Conservation (phyloP, 2,797 vertebrate genomes). For the Champsocephalus gunnari region DNA sequence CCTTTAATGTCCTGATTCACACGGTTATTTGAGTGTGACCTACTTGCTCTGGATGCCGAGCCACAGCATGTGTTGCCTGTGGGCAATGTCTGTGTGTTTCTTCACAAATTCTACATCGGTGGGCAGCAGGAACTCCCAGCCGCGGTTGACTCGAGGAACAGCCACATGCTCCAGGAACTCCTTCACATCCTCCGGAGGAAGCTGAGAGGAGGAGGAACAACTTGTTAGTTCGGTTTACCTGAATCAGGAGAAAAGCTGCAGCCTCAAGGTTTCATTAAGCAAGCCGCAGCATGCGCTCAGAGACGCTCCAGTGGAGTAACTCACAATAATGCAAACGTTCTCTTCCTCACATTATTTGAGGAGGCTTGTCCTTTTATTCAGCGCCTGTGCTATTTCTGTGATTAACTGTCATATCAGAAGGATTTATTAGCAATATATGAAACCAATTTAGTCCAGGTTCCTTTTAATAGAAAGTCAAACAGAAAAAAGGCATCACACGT, state of each 20-base stretch:
- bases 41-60: constrained; percentile 98
- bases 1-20: background rate
- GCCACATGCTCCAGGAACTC: constrained; percentile 98
- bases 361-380: no score
- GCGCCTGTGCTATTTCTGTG: background rate
- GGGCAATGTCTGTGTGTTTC: constrained; percentile 96
- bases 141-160: constrained; percentile 91
- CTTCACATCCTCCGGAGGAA: constrained; percentile 97
- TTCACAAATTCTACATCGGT: constrained; percentile 92
- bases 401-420: background rate
- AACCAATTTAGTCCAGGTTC: background rate
- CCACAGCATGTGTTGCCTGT: constrained; percentile 98
- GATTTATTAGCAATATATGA: background rate
- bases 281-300: background rate
- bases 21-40: constrained; percentile 31
- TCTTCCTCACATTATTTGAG: background rate
- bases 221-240: constrained; percentile 10
- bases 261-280: background rate
- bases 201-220: constrained; percentile 77
- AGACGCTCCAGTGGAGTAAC: background rate
- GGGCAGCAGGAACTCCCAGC: constrained; percentile 97
- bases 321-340: background rate
- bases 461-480: background rate
- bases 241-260: background rate
- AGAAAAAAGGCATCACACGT: background rate